Percentiles rank a stretch among this genome's conserved stretches.
Conservation (phyloP, 2,113 vertebrate genomes). For the Notarius lentiginosus region DNA sequence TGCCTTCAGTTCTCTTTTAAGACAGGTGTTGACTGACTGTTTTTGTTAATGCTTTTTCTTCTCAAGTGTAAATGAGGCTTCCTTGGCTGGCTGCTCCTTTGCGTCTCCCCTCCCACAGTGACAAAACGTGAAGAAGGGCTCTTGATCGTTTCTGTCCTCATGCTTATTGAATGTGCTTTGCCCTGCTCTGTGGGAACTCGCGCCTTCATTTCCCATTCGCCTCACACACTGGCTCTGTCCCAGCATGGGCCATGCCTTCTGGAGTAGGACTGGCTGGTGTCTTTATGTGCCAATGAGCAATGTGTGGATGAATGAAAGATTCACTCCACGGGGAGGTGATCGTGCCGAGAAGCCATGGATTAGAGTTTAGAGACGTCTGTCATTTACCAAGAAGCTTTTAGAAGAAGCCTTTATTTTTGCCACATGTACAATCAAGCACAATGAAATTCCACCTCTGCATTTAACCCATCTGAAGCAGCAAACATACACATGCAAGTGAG, state of each 20-base stretch:
- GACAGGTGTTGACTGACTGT: no score
- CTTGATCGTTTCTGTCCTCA: conserved; percentile 9
- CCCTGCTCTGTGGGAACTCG: conserved; percentile 25
- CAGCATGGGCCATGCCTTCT: conserved; percentile 33
- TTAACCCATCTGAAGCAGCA: no score
- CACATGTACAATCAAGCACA: no score
- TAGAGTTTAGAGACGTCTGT: conserved; percentile 27
- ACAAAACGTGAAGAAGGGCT: neutral
- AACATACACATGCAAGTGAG: no score
- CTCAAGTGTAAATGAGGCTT: neutral
- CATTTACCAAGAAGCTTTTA: neutral
- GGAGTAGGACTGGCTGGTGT: conserved; percentile 37
- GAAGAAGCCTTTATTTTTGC: no score
- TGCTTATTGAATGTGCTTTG: conserved; percentile 32
- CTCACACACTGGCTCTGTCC: conserved; percentile 27
- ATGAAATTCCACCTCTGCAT: no score
- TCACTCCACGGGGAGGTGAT: conserved; percentile 8
- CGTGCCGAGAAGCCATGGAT: conserved; percentile 18
- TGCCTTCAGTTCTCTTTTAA: neutral
- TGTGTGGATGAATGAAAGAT: conserved; percentile 17
- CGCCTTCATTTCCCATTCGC: conserved; percentile 48
- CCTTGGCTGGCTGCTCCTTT: neutral
- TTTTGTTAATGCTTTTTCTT: neutral
- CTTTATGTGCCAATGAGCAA: conserved; percentile 35
- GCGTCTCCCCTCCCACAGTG: neutral